phyloP scores from a whole-genome alignment of 2,113 vertebrate species.

The Erythrocebus patas region DNA sequence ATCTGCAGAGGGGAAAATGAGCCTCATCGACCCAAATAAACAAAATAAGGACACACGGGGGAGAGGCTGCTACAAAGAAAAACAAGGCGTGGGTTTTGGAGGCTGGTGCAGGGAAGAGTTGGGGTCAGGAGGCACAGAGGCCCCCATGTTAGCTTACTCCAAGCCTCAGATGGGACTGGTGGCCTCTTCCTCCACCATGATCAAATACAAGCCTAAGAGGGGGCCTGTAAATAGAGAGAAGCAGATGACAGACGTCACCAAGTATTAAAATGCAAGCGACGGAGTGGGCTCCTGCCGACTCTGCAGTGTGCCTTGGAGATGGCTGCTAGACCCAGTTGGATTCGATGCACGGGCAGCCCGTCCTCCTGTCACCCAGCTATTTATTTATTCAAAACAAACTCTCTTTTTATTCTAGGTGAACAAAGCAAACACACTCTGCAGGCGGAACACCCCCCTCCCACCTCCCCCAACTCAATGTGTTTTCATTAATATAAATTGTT shows the following conservation, averaged over 20 bases:
- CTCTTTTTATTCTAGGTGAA: conserved; percentile 78
- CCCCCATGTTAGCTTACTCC: background rate
- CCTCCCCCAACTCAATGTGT: conserved; percentile 76
- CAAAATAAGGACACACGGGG: background rate
- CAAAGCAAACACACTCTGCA: conserved; percentile 76
- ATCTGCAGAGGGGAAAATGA: conserved; percentile 62
- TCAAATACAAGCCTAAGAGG: background rate
- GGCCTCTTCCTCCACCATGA: background rate
- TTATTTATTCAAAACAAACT: conserved; percentile 81
- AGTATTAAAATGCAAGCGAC: background rate
- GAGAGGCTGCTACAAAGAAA: background rate
- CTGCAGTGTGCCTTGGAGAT: conserved; percentile 65
- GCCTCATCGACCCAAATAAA: conserved; percentile 65
- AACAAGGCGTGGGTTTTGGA: background rate
- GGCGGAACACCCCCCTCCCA: conserved; percentile 60
- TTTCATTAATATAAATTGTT: conserved; percentile 85
- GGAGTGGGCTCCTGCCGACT: conserved; percentile 58
- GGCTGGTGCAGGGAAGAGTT: background rate
- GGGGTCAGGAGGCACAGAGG: background rate
- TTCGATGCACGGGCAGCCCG: conserved; percentile 59
- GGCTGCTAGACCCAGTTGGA: conserved; percentile 74
- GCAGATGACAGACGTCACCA: conserved; percentile 38
- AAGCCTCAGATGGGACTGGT: background rate
- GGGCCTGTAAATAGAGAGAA: background rate
- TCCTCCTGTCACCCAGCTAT: conserved; percentile 44